Evolutionary conservation across 1,140 invertebrate species (phyloP).

Genomic region (Contarinia nasturtii): DNA sequence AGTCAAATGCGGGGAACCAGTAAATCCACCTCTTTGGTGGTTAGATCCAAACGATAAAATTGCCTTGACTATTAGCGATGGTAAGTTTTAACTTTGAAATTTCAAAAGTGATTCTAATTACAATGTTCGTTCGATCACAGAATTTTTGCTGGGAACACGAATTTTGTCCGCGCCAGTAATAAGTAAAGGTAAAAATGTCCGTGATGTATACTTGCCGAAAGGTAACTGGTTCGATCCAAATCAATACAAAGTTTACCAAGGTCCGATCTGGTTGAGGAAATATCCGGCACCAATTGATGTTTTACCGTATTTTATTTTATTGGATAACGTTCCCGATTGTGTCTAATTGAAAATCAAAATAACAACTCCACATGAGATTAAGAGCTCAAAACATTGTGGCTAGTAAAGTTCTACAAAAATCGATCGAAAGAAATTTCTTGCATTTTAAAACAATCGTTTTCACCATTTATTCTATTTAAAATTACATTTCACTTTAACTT

Average conservation of each 20-base stretch:
- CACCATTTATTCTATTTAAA: too few relatives aligned
- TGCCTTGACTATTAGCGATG: conserved; percentile 43
- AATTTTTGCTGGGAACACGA: conserved; percentile 63
- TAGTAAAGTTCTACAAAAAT: too few relatives aligned
- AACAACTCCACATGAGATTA: too few relatives aligned
- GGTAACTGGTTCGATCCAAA: conserved; percentile 47
- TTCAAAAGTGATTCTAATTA: too few relatives aligned
- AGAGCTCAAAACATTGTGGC: too few relatives aligned
- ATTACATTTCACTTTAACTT: too few relatives aligned
- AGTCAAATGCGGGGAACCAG: conserved; percentile 41
- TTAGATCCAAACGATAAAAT: conserved; percentile 44
- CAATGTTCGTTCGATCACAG: too few relatives aligned
- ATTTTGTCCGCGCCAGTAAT: conserved; percentile 72
- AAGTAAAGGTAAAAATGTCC: conserved; percentile 33
- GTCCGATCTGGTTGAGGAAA: conserved; percentile 12
- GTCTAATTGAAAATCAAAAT: too few relatives aligned
- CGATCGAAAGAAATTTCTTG: too few relatives aligned
- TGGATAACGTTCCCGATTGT: too few relatives aligned
- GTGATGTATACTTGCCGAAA: conserved; percentile 58
- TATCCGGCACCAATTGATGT: neutral
- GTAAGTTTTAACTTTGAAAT: conserved; percentile 23
- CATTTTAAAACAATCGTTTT: too few relatives aligned
- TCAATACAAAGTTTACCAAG: conserved; percentile 24
- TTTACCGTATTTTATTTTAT: neutral
- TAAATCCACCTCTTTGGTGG: conserved; percentile 65